Evolutionary conservation across 2,888 invertebrate species (phyloP), one percentile per base, ranked within the genome.

Genomic region (Osedax frankpressi): DNA sequence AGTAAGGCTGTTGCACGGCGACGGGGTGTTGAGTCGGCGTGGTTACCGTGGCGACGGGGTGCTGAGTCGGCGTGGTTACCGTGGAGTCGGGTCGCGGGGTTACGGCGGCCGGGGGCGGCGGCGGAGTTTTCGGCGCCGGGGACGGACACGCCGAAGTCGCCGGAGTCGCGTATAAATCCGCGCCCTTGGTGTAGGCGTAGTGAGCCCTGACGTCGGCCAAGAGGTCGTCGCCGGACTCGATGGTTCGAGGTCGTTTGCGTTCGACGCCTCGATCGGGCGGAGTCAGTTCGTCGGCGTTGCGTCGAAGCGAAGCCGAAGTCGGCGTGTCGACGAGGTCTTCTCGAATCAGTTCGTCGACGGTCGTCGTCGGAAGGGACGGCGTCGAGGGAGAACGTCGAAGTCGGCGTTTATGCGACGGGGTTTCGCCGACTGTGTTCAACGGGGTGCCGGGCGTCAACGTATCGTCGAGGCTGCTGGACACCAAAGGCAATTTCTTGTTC

Each of bases 131-230:
- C 14, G 2, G 29, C 19, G 65, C 25, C 25, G 59, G 70, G 44
- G 70, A 19, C 25, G 14, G 71, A 24, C 25, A 24, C 3, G 60
- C 14, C 25, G 14, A 60, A 11, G 25, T 67, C n/a, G 67, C 11
- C 3, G 68, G 30, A n/a, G 74, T 63, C 11, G 75, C 71, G 65
- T 74, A 77, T 28, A 77, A 74, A 69, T 75, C 70, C 14, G 75
- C 76, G 2, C 76, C 76, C 26, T 77, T 75, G 3, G 69, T 59
- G 69, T 63, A 77, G 27, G 74, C 68, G 73, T 75, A 77, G 24
- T 63, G 59, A 44, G 77, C 75, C 2, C 75, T 27, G 44, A 77
- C 73, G 30, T 76, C 76, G 27, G 73, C 76, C 62, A 77, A 65
- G 24, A 77, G 73, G 25, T 77, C 77, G 26, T 67, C 75, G 65